These are phyloP conservation scores for Actias luna DNA, from an alignment of 2,888 invertebrate genomes.

Conservation along the genomic window DNA sequence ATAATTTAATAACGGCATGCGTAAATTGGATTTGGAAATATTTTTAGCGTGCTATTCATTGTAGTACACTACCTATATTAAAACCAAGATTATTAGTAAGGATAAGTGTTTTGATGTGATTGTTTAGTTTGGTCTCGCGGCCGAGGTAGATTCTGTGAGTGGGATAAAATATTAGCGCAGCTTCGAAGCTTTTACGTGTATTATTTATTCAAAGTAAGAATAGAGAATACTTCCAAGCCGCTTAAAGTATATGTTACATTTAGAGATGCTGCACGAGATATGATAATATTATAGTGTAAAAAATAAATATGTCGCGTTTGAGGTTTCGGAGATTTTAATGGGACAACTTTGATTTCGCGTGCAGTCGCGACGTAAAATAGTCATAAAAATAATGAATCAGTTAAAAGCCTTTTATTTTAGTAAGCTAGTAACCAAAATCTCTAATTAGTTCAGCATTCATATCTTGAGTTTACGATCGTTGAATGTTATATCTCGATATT, in stretches of 20 bases:
- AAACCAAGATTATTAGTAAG: background rate
- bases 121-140: slow-evolving; percentile 26
- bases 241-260: slow-evolving; percentile 28
- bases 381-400: no score
- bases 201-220: slow-evolving; percentile 72
- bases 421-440: no score
- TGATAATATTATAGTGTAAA: background rate
- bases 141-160: slow-evolving; percentile 28
- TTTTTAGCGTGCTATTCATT: background rate
- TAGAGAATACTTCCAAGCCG: slow-evolving; percentile 50
- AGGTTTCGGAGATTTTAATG: no score
- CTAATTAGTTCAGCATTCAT: no score
- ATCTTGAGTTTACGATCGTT: no score
- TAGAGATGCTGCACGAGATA: slow-evolving; percentile 21
- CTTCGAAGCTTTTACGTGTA: slow-evolving; percentile 68
- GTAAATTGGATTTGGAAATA: background rate
- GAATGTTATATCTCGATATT: no score
- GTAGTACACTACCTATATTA: background rate
- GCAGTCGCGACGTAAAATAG: no score
- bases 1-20: background rate
- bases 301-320: background rate
- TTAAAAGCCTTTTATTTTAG: no score
- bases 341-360: no score
- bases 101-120: slow-evolving; percentile 9
- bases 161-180: slow-evolving; percentile 55